Percentiles rank a stretch among this genome's conserved stretches.
Evolutionary conservation across 1,140 invertebrate genomes (phyloP).

Genomic region (Nephila pilipes): DNA sequence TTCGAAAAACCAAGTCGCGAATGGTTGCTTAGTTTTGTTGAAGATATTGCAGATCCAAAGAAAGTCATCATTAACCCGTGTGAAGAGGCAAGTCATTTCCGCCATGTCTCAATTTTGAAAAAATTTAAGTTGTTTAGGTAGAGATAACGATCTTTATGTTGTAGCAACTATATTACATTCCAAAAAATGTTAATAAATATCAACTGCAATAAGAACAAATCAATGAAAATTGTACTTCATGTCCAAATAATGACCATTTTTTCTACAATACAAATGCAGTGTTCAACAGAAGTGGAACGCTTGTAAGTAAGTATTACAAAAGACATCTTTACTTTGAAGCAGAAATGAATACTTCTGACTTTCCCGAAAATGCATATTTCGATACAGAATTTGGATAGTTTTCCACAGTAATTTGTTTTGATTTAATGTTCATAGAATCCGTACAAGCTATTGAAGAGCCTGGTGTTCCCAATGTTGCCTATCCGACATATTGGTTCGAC

Average conservation of each 20-base stretch:
- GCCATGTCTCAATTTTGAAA: conserved; percentile 78
- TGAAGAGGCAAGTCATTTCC: not conserved
- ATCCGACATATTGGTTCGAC: conserved; percentile 88
- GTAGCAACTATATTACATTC: conserved; percentile 88
- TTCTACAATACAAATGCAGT: conserved; percentile 90
- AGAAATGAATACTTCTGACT: conserved; percentile 82
- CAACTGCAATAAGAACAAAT: conserved; percentile 16
- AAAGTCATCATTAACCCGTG: conserved; percentile 56
- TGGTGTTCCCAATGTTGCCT: conserved; percentile 86
- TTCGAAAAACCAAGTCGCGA: not conserved
- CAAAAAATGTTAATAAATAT: conserved; percentile 82
- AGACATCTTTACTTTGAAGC: conserved; percentile 86
- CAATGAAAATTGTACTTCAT: conserved; percentile 80
- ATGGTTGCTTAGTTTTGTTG: not conserved
- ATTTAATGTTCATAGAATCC: conserved; percentile 86
- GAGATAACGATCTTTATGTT: conserved; percentile 83
- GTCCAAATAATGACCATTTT: conserved; percentile 81
- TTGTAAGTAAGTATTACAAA: conserved; percentile 88
- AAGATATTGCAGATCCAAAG: conserved; percentile 58
- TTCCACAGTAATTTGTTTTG: conserved; percentile 89
- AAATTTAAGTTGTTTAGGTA: conserved; percentile 84
- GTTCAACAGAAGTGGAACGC: conserved; percentile 85
- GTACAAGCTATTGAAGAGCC: conserved; percentile 82
- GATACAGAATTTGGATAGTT: conserved; percentile 84
- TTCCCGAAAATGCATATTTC: conserved; percentile 84